Evolutionary conservation across 2,888 invertebrate species (phyloP).

Genomic region (Synergus laeviventris): DNA sequence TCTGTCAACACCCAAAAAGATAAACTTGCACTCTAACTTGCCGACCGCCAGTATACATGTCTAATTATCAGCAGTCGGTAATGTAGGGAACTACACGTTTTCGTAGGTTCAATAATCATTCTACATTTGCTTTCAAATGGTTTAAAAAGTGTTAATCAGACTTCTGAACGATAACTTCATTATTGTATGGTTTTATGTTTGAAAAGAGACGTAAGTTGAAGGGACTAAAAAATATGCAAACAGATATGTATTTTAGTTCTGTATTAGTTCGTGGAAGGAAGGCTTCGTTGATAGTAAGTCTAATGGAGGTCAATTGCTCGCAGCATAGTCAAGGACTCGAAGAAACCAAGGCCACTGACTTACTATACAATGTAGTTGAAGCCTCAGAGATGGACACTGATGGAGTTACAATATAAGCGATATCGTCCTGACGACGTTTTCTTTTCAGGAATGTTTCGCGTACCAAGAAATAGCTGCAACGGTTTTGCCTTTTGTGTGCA

Average conservation of each 20-base stretch:
- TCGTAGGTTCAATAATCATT: no score
- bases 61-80: no score
- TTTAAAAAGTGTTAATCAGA: background rate
- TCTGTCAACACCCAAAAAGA: no score
- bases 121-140: background rate
- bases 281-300: conserved; percentile 23
- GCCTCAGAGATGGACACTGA: conserved; percentile 7
- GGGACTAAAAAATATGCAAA: background rate
- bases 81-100: no score
- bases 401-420: conserved; percentile 10
- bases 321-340: conserved; percentile 27
- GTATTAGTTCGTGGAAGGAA: conserved; percentile 2
- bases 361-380: conserved; percentile 2
- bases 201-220: background rate
- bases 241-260: conserved; percentile 7
- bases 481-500: background rate
- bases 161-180: background rate
- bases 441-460: background rate
- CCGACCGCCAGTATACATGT: no score
- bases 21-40: no score
- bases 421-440: background rate
- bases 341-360: conserved; percentile 5
- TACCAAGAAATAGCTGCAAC: background rate
- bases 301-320: conserved; percentile 33
- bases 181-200: background rate